Evolutionary conservation across 1,140 invertebrate species (phyloP), one percentile per base, ranked within the genome.

Genomic region (Araneus ventricosus): DNA sequence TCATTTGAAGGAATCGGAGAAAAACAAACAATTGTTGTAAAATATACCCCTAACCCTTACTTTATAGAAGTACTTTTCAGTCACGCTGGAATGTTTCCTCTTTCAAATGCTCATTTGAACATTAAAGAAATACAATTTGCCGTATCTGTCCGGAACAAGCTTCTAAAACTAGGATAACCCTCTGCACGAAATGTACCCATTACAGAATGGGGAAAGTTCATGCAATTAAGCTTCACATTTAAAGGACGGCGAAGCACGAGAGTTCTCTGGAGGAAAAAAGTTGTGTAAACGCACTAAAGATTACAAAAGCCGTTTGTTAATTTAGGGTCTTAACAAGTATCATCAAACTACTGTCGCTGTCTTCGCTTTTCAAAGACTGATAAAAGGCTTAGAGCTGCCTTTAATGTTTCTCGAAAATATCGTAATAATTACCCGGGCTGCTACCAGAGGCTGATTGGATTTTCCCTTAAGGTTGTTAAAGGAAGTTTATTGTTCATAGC

Each of bases 291-390:
- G 70, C 70, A 34, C 39, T 39, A 45, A 82, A 82, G 80, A 82
- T 82, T 82, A 82, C 24, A 82, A 30, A 52, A 82, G 80, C 39
- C 24, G 39, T 82, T 82, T 82, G 80, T 82, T 82, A 82, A 82
- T 45, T 82, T 82, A 82, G n/a, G 22, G 41, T 82, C 37, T 82
- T 82, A 82, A 52, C 37, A 82, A 45, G 39, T 82, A 82, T 82
- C 70, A 75, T 75, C 80, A 41, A 52, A 82, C 39, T 82, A 24
- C 22, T 45, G 80, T 45, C 80, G 37, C 17, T 45, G 39, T 82
- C 80, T 22, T 45, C 41, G 37, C 80, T 82, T 82, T 52, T 82
- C 39, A 45, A 52, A 45, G 80, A 82, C 39, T 52, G 80, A 82
- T 82, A 82, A 82, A 82, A 52, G 80, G 41, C 80, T 52, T 82